phyloP scores from a whole-genome alignment of 2,113 vertebrate genomes.

The Thunnus thynnus region DNA sequence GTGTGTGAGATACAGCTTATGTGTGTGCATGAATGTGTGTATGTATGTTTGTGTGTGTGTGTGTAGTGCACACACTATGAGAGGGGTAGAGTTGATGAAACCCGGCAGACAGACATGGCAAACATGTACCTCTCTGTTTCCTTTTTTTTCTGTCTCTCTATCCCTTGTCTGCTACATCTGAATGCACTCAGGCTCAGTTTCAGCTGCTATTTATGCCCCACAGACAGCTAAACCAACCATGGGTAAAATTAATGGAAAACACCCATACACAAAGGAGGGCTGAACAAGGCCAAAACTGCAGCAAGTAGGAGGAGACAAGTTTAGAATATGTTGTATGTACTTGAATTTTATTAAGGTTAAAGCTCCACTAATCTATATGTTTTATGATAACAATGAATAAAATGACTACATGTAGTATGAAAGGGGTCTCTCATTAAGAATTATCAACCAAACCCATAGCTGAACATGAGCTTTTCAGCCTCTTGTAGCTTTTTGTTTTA shows the following conservation, averaged over 20 bases:
- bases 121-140: conserved; percentile 59
- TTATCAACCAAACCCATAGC: no score
- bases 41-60: conserved; percentile 15
- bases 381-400: no score
- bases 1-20: conserved; percentile 46
- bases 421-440: no score
- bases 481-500: no score
- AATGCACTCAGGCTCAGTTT: conserved; percentile 50
- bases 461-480: no score
- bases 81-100: conserved; percentile 67
- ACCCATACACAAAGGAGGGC: conserved; percentile 31
- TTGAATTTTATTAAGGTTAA: not conserved
- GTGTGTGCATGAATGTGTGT: conserved; percentile 26
- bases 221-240: conserved; percentile 49
- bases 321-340: not conserved
- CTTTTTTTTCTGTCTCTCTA: not conserved
- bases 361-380: no score
- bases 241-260: conserved; percentile 63
- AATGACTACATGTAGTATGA: no score
- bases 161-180: conserved; percentile 20
- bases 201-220: conserved; percentile 51
- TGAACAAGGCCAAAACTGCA: not conserved
- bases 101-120: conserved; percentile 64
- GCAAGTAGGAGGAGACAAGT: not conserved
- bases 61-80: conserved; percentile 56